A percentile compares a stretch with the other conserved stretches of the same genome.
Conservation (phyloP, 2,888 invertebrate species). For the Scrobipalpa costella region DNA sequence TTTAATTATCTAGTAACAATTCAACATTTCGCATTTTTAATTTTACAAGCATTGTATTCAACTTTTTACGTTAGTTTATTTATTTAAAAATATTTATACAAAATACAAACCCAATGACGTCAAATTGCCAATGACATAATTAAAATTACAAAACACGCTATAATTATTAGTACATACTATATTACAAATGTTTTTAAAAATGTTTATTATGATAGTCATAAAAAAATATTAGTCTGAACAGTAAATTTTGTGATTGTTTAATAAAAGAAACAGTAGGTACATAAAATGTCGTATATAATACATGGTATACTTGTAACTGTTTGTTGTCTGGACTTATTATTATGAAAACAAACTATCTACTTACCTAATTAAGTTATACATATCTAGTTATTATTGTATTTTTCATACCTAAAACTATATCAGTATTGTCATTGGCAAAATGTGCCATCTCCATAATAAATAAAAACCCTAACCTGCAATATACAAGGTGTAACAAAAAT, state of each 20-base stretch:
- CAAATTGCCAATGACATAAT: conserved; percentile 62
- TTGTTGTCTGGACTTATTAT: neutral
- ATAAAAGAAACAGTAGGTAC: neutral
- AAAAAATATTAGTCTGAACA: too few relatives aligned
- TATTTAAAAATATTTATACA: conserved; percentile 24
- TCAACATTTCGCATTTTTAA: conserved; percentile 44
- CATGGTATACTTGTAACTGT: neutral
- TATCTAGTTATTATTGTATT: conserved; percentile 32
- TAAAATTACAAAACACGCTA: conserved; percentile 14
- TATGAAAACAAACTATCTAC: conserved; percentile 19
- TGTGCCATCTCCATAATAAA: conserved; percentile 38
- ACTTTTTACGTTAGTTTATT: conserved; percentile 21
- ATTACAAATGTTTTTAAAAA: neutral
- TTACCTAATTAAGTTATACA: conserved; percentile 24
- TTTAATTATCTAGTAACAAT: conserved; percentile 46
- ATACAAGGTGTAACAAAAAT: too few relatives aligned
- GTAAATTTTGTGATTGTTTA: neutral
- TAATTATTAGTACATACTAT: neutral
- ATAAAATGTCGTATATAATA: neutral
- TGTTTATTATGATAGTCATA: neutral
- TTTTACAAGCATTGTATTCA: conserved; percentile 35
- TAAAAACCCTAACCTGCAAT: neutral
- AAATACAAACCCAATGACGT: conserved; percentile 38
- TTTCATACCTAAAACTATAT: conserved; percentile 29
- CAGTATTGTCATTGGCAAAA: conserved; percentile 69